Conservation (phyloP, 2,113 vertebrate species). For the Vanacampus margaritifer region DNA sequence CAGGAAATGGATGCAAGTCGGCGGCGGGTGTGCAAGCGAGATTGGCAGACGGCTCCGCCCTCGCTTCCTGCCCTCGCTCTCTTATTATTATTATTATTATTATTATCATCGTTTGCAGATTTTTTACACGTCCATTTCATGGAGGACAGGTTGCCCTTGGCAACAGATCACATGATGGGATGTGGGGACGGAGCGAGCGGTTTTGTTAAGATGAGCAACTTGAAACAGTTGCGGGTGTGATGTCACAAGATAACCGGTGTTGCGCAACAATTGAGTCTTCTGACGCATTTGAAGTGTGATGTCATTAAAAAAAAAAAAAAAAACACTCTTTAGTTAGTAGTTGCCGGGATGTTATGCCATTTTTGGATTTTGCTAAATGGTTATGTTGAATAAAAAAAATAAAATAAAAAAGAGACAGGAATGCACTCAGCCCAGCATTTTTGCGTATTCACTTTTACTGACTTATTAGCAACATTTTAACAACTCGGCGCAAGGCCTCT, state of each 20-base stretch:
- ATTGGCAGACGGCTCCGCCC: neutral
- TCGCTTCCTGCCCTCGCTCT: neutral
- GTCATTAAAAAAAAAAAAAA: neutral
- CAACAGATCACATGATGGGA: constrained; percentile 3
- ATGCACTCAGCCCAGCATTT: too few species aligned
- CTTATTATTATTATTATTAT: too few species aligned
- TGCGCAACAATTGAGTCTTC: neutral
- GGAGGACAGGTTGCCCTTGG: neutral
- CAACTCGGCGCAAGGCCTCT: too few species aligned
- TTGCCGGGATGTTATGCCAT: neutral
- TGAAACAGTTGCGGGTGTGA: neutral
- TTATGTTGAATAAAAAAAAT: too few species aligned
- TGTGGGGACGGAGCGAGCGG: neutral
- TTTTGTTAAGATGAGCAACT: neutral
- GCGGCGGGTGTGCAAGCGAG: neutral
- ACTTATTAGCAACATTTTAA: too few species aligned
- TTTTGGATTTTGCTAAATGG: neutral
- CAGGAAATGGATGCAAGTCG: neutral
- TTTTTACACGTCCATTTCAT: too few species aligned
- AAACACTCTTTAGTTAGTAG: neutral
- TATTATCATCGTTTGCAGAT: too few species aligned
- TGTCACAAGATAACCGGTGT: neutral
- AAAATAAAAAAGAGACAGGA: too few species aligned
- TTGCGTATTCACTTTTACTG: too few species aligned
- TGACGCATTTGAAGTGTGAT: neutral